These are phyloP conservation scores for Erythrolamprus reginae DNA, from an alignment of 2,113 vertebrate species.

Conservation along the genomic window DNA sequence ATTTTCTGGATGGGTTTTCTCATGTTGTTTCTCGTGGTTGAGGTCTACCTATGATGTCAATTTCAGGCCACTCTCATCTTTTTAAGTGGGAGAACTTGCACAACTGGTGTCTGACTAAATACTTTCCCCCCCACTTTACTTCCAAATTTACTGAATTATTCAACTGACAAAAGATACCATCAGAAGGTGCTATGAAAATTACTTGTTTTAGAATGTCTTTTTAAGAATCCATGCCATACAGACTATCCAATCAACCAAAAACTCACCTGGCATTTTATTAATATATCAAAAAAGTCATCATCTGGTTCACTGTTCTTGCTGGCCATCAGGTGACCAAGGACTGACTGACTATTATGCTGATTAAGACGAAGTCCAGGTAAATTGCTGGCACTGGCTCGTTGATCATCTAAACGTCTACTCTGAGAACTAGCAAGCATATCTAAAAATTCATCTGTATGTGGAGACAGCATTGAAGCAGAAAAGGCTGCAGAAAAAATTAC, in stretches of 20 bases:
- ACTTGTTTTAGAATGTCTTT: neutral
- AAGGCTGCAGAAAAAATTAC: conserved; percentile 60
- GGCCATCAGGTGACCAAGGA: conserved; percentile 79
- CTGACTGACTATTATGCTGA: conserved; percentile 62
- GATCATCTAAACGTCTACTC: conserved; percentile 82
- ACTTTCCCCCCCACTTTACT: too few relatives aligned
- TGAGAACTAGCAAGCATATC: conserved; percentile 87
- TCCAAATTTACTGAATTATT: neutral
- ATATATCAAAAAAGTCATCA: conserved; percentile 91
- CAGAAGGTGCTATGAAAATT: neutral
- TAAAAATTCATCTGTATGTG: conserved; percentile 83
- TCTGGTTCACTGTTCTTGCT: conserved; percentile 76
- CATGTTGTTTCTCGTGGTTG: too few relatives aligned
- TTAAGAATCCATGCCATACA: neutral
- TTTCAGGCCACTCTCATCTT: too few relatives aligned
- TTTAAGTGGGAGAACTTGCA: too few relatives aligned
- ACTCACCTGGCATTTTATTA: conserved; percentile 89
- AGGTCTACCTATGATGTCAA: too few relatives aligned
- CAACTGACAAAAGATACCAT: neutral
- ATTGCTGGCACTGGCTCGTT: conserved; percentile 73
- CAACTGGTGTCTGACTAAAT: too few relatives aligned
- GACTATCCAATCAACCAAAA: neutral
- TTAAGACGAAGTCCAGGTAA: conserved; percentile 81
- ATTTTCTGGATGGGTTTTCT: too few relatives aligned
- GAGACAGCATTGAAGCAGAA: conserved; percentile 71